These are phyloP conservation scores for Apeira syringaria DNA, from an alignment of 2,888 invertebrate species.

Conservation along the genomic window DNA sequence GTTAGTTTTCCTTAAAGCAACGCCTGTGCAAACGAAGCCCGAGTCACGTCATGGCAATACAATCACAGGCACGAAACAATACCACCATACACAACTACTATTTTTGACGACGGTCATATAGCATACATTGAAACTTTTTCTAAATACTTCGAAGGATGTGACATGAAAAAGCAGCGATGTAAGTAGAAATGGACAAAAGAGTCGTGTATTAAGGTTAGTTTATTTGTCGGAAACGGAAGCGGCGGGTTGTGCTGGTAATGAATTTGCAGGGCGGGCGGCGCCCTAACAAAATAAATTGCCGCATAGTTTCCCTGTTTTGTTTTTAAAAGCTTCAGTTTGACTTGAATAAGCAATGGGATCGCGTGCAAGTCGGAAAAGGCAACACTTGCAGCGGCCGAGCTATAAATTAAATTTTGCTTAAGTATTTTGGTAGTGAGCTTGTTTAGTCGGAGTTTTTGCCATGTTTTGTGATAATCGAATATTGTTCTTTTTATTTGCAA, in stretches of 20 bases:
- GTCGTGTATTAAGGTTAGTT: slow-evolving; percentile 37
- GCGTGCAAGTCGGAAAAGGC: slow-evolving; percentile 32
- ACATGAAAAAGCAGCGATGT: slow-evolving; percentile 38
- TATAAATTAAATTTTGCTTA: slow-evolving; percentile 35
- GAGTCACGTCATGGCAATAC: slow-evolving; percentile 66
- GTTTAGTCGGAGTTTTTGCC: no score
- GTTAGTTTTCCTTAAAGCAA: slow-evolving; percentile 73
- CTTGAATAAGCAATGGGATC: slow-evolving; percentile 50
- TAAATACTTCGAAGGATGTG: no score
- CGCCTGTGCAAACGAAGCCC: slow-evolving; percentile 67
- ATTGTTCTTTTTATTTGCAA: no score
- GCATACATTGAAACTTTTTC: neutral
- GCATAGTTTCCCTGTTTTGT: slow-evolving; percentile 67
- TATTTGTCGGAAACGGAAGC: slow-evolving; percentile 72
- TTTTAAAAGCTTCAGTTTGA: slow-evolving; percentile 64
- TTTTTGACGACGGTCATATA: slow-evolving; percentile 1
- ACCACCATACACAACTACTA: slow-evolving; percentile 18
- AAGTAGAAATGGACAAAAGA: slow-evolving; percentile 9
- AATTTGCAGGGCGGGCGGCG: slow-evolving; percentile 78
- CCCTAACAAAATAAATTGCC: slow-evolving; percentile 72
- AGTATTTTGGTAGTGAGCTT: slow-evolving; percentile 27
- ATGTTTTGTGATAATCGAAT: no score
- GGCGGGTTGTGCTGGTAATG: slow-evolving; percentile 75
- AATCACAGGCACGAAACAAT: slow-evolving; percentile 53
- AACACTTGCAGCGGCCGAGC: slow-evolving; percentile 31